phyloP scores from a whole-genome alignment of 2,888 invertebrate genomes.

The Eristalis arbustorum region DNA sequence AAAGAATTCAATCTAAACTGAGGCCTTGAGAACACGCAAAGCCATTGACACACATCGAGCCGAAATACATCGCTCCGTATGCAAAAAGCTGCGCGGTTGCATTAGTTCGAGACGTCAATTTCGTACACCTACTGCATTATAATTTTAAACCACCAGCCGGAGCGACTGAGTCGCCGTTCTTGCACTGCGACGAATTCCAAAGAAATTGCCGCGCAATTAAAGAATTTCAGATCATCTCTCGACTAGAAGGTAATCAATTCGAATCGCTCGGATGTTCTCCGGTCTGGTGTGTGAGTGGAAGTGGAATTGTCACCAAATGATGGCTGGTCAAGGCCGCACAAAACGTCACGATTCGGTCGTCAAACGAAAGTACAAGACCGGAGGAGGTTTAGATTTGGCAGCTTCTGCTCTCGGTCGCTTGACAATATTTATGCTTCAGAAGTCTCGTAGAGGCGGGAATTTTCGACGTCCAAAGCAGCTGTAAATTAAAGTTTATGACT shows the following conservation, averaged over 20 bases:
- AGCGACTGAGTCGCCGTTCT: background rate
- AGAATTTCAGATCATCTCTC: background rate
- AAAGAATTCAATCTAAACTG: background rate
- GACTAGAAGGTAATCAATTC: background rate
- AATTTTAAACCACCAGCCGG: background rate
- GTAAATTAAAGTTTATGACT: background rate
- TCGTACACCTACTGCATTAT: background rate
- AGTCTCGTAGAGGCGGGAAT: background rate
- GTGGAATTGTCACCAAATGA: background rate
- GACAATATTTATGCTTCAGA: background rate
- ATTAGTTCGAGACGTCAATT: background rate
- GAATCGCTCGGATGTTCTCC: background rate
- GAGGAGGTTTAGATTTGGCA: background rate
- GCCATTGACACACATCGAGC: background rate
- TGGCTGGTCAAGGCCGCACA: background rate
- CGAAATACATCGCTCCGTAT: background rate
- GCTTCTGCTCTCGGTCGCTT: background rate
- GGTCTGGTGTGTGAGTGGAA: background rate
- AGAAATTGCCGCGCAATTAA: background rate
- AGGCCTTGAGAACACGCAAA: background rate
- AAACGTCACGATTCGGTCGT: background rate
- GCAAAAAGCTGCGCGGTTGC: background rate
- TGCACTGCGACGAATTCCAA: background rate
- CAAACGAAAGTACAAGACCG: background rate
- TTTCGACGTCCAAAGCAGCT: background rate